Evolutionary conservation across 2,888 invertebrate species (phyloP).

Genomic region (Nephrotoma guestfalica): DNA sequence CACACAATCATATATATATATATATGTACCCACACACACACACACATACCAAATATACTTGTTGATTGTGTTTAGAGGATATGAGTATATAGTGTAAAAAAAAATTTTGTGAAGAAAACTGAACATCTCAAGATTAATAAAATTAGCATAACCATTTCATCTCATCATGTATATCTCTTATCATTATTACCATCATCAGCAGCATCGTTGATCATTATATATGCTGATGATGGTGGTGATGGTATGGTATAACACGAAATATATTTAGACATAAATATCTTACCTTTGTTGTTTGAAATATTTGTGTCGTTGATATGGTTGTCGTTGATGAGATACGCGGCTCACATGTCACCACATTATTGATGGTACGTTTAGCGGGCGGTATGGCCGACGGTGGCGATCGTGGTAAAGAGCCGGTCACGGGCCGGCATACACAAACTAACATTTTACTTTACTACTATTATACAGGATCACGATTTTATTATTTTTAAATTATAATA

Average conservation of each 20-base stretch:
- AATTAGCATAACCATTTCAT: background rate
- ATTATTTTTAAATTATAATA: background rate
- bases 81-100: background rate
- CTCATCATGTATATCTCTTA: background rate
- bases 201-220: background rate
- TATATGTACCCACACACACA: background rate
- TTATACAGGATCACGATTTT: background rate
- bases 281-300: constrained; percentile 17
- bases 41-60: background rate
- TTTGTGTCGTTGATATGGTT: background rate
- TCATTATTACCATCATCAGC: background rate
- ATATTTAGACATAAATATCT: background rate
- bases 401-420: constrained; percentile 31
- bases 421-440: constrained; percentile 33
- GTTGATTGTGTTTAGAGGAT: background rate
- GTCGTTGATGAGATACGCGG: constrained; percentile 22
- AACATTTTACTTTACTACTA: constrained; percentile 19
- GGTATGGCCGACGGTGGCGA: constrained; percentile 27
- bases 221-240: background rate
- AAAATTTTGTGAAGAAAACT: background rate
- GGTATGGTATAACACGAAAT: background rate
- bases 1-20: no score
- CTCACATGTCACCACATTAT: constrained; percentile 29
- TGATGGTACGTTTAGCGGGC: constrained; percentile 15
- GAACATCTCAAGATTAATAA: background rate